Evolutionary conservation across 2,113 vertebrate species (phyloP).

Genomic region (Neotoma lepida): DNA sequence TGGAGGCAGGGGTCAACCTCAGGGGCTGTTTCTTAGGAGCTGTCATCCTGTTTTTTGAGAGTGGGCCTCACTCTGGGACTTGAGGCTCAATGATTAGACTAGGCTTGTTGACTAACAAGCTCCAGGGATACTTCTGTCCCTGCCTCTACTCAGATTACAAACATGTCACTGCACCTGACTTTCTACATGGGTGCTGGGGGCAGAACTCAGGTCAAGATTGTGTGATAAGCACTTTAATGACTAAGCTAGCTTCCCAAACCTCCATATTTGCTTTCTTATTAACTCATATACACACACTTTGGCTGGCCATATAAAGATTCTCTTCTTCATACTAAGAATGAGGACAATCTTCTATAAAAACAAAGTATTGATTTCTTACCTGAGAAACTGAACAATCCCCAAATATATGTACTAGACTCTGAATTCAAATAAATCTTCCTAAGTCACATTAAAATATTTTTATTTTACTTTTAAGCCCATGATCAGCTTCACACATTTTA

Average conservation of each 20-base stretch:
- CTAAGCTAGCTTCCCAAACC: neutral
- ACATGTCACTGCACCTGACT: neutral
- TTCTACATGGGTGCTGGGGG: neutral
- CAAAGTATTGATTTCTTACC: neutral
- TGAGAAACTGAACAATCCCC: conserved; percentile 21
- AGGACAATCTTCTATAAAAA: conserved; percentile 45
- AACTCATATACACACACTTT: neutral
- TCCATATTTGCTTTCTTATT: neutral
- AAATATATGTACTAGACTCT: conserved; percentile 10
- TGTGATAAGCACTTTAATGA: neutral
- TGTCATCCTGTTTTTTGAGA: neutral
- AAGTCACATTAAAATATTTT: conserved; percentile 7
- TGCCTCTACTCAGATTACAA: neutral
- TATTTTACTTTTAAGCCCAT: conserved; percentile 31
- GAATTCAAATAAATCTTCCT: conserved; percentile 43
- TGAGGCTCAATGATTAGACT: neutral
- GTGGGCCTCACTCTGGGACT: neutral
- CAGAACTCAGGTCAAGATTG: neutral
- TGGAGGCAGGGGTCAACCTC: neutral
- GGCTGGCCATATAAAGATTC: neutral
- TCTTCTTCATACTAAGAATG: conserved; percentile 9
- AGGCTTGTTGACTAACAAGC: neutral
- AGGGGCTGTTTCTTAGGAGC: neutral
- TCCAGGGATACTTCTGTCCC: neutral
- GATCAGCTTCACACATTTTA: conserved; percentile 24